phyloP scores from a whole-genome alignment of 1,140 invertebrate species.

The Pomacea maculata region DNA sequence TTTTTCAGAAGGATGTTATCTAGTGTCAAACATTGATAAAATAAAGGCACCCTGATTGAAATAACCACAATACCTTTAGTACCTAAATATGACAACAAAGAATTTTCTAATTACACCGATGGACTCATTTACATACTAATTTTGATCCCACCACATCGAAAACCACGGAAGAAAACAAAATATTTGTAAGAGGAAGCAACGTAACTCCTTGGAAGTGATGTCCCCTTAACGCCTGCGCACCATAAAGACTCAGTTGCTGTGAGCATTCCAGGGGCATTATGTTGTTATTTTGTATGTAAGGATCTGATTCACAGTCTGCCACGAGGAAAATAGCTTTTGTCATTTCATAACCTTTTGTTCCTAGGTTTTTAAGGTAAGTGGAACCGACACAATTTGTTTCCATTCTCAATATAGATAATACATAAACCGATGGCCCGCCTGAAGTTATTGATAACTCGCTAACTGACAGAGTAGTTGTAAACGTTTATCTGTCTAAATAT shows the following conservation, averaged over 20 bases:
- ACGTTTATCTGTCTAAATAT: not conserved
- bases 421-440: too few relatives aligned
- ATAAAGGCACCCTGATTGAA: too few relatives aligned
- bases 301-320: not conserved
- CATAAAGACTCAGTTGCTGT: not conserved
- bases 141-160: not conserved
- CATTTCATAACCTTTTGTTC: not conserved
- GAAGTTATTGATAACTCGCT: too few relatives aligned
- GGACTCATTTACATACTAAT: not conserved
- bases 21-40: too few relatives aligned
- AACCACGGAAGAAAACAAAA: not conserved
- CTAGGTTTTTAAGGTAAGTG: not conserved
- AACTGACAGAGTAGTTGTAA: not conserved
- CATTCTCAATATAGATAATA: too few relatives aligned
- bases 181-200: not conserved
- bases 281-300: not conserved
- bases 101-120: not conserved
- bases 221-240: constrained; percentile 3
- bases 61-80: too few relatives aligned
- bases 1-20: too few relatives aligned
- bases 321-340: not conserved
- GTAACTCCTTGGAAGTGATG: not conserved
- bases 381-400: not conserved
- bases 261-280: not conserved
- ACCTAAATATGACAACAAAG: too few relatives aligned